Evolutionary conservation across 2,113 vertebrate genomes (phyloP), one percentile per base, ranked within the genome.

Genomic region (Aix galericulata): DNA sequence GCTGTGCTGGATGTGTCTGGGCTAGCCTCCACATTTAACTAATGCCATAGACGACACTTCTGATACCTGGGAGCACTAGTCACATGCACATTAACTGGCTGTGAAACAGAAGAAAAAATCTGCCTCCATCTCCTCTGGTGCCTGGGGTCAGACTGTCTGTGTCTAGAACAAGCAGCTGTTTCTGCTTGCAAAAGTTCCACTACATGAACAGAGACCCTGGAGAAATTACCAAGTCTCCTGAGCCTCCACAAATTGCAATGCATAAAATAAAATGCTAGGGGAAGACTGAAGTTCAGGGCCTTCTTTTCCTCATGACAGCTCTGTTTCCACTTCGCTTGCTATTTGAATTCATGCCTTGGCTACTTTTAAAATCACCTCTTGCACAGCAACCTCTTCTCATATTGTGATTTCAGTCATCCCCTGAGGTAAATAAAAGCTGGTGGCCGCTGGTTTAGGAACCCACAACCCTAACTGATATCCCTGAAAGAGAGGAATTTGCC

Each of bases 341-440:
- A 81, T 59, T 88, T 93, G 82, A 95, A 69, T 86, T 86, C 68
- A 48, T 68, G 40, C 29, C 68, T 40, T 60, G 63, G 82, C 46
- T 83, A 56, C 80, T 87, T 86, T 64, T 91, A 85, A 83, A 89
- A 92, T 82, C 74, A 85, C 52, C 56, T 91, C 44, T 79, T 90
- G 40, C 68, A n/a, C 63, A 85, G 67, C 36, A 89, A 21, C 23
- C 25, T 84, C 62, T 76, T 91, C 67, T 79, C 6, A 1, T 84
- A 93, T 64, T 91, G 76, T 86, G 82, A 81, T 78, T 72, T 94
- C 69, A 31, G 71, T 63, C 40, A 34, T 90, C 38, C 73, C 91
- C 80, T 71, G 69, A 75, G 71, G 38, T 85, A 67, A 63, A 36
- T 67, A 80, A 92, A 93, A 95, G 91, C 46, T n/a, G 74, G 81